phyloP scores from a whole-genome alignment of 2,113 vertebrate genomes.

The Pituophis catenifer region DNA sequence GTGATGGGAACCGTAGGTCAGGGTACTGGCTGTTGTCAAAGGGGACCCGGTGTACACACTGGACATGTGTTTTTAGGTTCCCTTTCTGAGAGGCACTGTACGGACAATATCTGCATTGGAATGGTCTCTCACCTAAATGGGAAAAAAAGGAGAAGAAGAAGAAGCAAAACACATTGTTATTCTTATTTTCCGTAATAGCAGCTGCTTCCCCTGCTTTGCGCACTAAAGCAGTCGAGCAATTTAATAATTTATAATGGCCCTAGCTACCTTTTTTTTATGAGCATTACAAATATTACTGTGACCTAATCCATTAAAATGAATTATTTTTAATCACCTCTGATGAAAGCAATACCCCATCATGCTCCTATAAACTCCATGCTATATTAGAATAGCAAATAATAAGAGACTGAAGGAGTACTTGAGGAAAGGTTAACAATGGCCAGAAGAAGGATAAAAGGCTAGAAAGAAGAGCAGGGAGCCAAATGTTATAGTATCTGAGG shows the following conservation, averaged over 20 bases:
- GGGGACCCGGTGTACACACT: slow-evolving; percentile 68
- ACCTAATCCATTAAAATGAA: neutral
- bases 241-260: neutral
- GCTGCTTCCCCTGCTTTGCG: neutral
- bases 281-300: rapidly evolving
- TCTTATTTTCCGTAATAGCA: neutral
- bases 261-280: neutral
- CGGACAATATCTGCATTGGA: slow-evolving; percentile 75
- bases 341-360: neutral
- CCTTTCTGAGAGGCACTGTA: slow-evolving; percentile 87
- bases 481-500: neutral
- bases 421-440: slow-evolving; percentile 13
- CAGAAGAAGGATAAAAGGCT: neutral
- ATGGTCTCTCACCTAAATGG: slow-evolving; percentile 78
- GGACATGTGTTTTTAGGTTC: slow-evolving; percentile 78
- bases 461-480: slow-evolving; percentile 2
- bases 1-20: slow-evolving; percentile 42
- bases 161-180: slow-evolving; percentile 41
- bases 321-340: neutral
- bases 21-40: slow-evolving; percentile 69
- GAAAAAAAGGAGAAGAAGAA: slow-evolving; percentile 30
- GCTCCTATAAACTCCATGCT: neutral
- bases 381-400: neutral
- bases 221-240: neutral
- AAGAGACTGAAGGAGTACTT: neutral